Base-by-base conservation (phyloP, 2,888 invertebrate genomes). In the Periphyllus acericola region DNA sequence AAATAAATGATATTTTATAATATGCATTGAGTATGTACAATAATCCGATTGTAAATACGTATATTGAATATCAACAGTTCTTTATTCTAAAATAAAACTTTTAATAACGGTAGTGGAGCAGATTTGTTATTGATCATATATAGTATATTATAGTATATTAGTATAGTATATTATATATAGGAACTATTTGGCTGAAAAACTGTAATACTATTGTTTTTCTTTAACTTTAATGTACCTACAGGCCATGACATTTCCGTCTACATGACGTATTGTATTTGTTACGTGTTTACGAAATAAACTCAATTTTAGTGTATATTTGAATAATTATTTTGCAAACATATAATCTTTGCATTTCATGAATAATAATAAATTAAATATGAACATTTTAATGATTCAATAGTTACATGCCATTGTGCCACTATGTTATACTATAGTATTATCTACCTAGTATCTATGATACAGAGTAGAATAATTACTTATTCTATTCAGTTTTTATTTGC, bases 321-420 rank as follows among this genome's bases (percentile, higher is more conserved):
- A 17, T 17, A 9, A 46, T 82, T 32, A 40, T 71, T 46, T 52
- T n/a, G 29, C 71, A 25, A 52, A 71, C 71, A 32, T 46, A 52
- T 32, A 66, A 19, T 46, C 32, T 55, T 66, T 46, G 8, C 17
- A 32, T 40, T 84, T 76, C 76, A 84, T 76, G 40, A 76, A 83
- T 75, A 81, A n/a, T 81, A 68, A 81, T 40, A 25, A 36, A 40
- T 55, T 46, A 17, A 74, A 55, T 46, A 55, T 32, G 11, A 80
- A 29, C 66, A 40, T 40, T 66, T 46, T n/a, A 74, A 82, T 34
- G 25, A 32, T 71, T 34, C 8, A 32, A 71, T 52, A 46, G 9
- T 71, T 82, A 71, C 68, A 32, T 17, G 32, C 14, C 14, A 46
- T 46, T 46, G 14, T 11, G 14, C 46, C 14, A 32, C 29, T 71